Base-by-base conservation (phyloP, 2,888 invertebrate species). In the Entomobrya multifasciata region DNA sequence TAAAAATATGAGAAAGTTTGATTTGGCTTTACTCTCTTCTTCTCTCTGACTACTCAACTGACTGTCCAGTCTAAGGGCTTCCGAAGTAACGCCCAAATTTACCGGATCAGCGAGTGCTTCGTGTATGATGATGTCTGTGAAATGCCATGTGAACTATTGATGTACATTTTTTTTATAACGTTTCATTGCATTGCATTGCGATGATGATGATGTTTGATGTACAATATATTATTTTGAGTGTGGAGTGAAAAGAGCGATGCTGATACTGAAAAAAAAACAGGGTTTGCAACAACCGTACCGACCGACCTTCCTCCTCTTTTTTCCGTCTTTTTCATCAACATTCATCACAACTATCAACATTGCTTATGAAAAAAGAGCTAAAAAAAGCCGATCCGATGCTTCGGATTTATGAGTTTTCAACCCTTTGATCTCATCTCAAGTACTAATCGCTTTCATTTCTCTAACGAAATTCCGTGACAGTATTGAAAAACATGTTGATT, bases 401-500 rank as follows among this genome's bases (percentile, higher is more conserved):
- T 89, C 77, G 77, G 27, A 65, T 86, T 90, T 89, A 89, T 88
- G 89, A 89, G 88, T 87, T 89, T 90, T 88, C 88, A 87, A 87
- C 88, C 88, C 90, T 90, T 90, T 90, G 90, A 90, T 90, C 90
- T 90, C 88, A 83, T 87, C 88, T 88, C 89, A 88, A 87, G 88
- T 88, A 89, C 85, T 87, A 89, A 89, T 89, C 89, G 88, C 80
- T 88, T 88, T 88, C 87, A 89, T n/a, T 87, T 88, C 87, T 62
- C 55, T 30, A n/a, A 78, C 65, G 82, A 74, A 76, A 88, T 88
- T 88, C 82, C 88, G 57, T 65, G 44, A 83, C 36, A 4, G 8
- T 20, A 44, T 74, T 85, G 27, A 78, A 52, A 36, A 76, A 57
- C 62, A 57, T 78, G 8, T 8, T 36, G 36, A 36, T 36, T 4